phyloP scores from a whole-genome alignment of 2,888 invertebrate genomes.

The Ferrisia virgata region DNA sequence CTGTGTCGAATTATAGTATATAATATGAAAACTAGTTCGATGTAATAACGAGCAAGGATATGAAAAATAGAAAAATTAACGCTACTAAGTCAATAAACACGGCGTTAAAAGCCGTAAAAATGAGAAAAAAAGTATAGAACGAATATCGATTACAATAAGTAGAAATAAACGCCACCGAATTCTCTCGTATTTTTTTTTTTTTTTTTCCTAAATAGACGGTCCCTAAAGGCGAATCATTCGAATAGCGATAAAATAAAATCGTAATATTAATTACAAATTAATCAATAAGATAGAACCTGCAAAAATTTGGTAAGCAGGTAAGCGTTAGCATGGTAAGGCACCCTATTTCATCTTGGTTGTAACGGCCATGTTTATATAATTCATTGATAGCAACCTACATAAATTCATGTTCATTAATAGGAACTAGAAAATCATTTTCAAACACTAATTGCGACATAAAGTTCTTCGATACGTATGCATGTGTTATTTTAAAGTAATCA shows the following conservation, averaged over 20 bases:
- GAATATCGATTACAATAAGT: conserved; percentile 1
- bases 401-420: background rate
- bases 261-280: conserved; percentile 18
- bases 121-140: background rate
- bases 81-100: conserved; percentile 16
- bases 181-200: background rate
- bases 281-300: conserved; percentile 1
- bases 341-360: conserved; percentile 18
- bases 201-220: too few species aligned
- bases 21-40: background rate
- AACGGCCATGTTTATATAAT: background rate
- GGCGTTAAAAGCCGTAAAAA: background rate
- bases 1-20: background rate
- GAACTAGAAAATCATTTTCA: background rate
- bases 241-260: conserved; percentile 11
- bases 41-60: background rate
- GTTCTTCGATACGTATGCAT: too few species aligned
- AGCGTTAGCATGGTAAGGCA: conserved; percentile 29
- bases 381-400: background rate
- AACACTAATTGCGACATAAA: too few species aligned
- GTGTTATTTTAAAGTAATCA: too few species aligned
- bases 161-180: conserved; percentile 29
- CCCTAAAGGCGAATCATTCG: background rate
- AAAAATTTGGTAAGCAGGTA: conserved; percentile 22
- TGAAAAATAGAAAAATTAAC: conserved; percentile 30